A percentile compares a stretch with the other conserved stretches of the same genome.
phyloP scores from a whole-genome alignment of 2,888 invertebrate species.

The Hirtodrosophila duncani region DNA sequence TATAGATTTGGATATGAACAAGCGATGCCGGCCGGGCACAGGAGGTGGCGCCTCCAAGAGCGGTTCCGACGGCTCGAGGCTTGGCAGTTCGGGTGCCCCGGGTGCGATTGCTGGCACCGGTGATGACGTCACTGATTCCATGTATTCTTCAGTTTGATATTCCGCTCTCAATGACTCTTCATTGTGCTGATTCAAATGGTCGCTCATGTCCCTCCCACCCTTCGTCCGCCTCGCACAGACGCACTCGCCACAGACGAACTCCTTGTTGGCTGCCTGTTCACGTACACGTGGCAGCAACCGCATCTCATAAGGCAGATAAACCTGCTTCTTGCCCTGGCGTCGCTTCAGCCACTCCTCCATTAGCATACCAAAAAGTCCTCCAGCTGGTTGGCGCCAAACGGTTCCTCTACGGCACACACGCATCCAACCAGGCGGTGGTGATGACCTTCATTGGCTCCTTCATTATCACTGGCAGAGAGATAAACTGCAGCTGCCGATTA shows the following conservation, averaged over 20 bases:
- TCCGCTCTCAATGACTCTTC: conserved; percentile 83
- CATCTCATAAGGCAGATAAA: conserved; percentile 82
- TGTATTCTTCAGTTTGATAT: conserved; percentile 49
- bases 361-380: conserved; percentile 36
- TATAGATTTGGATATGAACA: conserved; percentile 22
- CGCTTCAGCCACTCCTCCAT: conserved; percentile 58
- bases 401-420: conserved; percentile 39
- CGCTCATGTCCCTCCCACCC: conserved; percentile 84
- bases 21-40: conserved; percentile 7
- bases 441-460: not conserved
- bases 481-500: conserved; percentile 10
- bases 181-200: conserved; percentile 78
- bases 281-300: conserved; percentile 82
- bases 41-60: too few relatives aligned
- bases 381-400: conserved; percentile 64
- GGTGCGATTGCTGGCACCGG: not conserved
- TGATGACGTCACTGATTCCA: too few relatives aligned
- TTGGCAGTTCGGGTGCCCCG: not conserved
- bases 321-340: conserved; percentile 63
- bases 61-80: conserved; percentile 27
- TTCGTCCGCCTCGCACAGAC: conserved; percentile 85
- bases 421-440: conserved; percentile 74
- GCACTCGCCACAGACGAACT: conserved; percentile 83
- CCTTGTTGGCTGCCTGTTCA: too few relatives aligned
- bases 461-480: conserved; percentile 4